Base-by-base conservation (phyloP, 2,888 invertebrate species). In the Macaria liturata region DNA sequence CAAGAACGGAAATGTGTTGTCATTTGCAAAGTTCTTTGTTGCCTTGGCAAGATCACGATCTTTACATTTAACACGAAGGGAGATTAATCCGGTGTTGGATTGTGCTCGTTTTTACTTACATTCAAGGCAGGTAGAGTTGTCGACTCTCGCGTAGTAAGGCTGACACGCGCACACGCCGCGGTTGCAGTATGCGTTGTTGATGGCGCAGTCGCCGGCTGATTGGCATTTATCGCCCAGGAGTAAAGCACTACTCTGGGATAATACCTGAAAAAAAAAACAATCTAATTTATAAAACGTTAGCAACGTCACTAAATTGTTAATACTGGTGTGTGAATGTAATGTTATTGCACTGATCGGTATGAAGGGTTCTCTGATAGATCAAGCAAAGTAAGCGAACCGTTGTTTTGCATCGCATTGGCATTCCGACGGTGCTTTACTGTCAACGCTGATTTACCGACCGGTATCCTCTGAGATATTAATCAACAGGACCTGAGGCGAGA, bases 121-220 rank as follows among this genome's bases (percentile, higher is more conserved):
- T 93, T 96, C 96, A 72, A 97, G 92, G 88, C 97, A 97, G 64
- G 94, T 94, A 60, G 96, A 95, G 72, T 93, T 93, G 87, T 97
- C 96, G 81, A 95, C 94, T 80, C 93, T 94, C 40, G 97, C 97
- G 85, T 94, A 96, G 87, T 96, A 97, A 39, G 97, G 95, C 82
- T 95, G 95, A 85, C 97, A 97, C 59, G 94, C 93, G 89, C 97
- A 97, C 67, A 94, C 93, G 69, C 96, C 96, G 75, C 92, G 86
- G 67, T 93, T 85, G 82, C 96, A 96, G 63, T 93, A 93, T 65
- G 95, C 94, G 75, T 95, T 94, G 58, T 90, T 83, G 63, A 95
- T 93, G 66, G 91, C 91, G 82, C 96, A 96, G 69, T 96, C 95
- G 69, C 86, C 86, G 75, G 93, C 94, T 54, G 89, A 86, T 65